Percentiles rank a stretch among this genome's conserved stretches.
Evolutionary conservation across 2,888 invertebrate species (phyloP).

Genomic region (Protonemura montana): DNA sequence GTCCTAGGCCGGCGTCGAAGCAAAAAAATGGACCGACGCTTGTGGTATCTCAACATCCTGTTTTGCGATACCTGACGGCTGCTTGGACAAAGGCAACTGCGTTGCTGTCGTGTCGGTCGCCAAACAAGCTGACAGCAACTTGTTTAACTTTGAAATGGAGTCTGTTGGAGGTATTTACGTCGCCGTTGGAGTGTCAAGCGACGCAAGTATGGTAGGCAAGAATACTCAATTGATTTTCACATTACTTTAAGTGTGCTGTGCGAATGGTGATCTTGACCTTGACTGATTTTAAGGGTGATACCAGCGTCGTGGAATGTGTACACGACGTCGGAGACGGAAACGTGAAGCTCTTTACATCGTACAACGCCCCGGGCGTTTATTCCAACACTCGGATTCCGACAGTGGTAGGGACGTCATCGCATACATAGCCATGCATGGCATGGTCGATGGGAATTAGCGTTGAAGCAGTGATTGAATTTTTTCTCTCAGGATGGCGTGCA

Average conservation of each 20-base stretch:
- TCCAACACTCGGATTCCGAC: background rate
- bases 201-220: slow-evolving; percentile 72
- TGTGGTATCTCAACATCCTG: slow-evolving; percentile 79
- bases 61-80: slow-evolving; percentile 78
- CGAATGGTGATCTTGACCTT: background rate
- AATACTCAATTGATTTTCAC: background rate
- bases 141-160: slow-evolving; percentile 71
- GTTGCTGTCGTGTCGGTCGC: slow-evolving; percentile 71
- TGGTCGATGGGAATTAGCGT: too few relatives aligned
- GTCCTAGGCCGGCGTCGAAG: background rate
- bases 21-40: slow-evolving; percentile 58
- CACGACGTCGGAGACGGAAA: slow-evolving; percentile 58
- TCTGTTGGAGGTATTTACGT: slow-evolving; percentile 65
- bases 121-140: slow-evolving; percentile 59
- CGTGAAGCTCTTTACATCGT: background rate
- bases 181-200: slow-evolving; percentile 80
- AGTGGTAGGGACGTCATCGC: background rate
- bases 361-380: background rate
- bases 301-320: slow-evolving; percentile 83
- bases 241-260: background rate
- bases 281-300: slow-evolving; percentile 67
- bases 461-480: too few relatives aligned
- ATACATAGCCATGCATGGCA: too few relatives aligned
- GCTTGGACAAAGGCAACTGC: slow-evolving; percentile 73
- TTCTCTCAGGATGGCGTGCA: slow-evolving; percentile 57